These are phyloP conservation scores for Bombus confusus DNA, from an alignment of 1,140 invertebrate species.

Conservation along the genomic window DNA sequence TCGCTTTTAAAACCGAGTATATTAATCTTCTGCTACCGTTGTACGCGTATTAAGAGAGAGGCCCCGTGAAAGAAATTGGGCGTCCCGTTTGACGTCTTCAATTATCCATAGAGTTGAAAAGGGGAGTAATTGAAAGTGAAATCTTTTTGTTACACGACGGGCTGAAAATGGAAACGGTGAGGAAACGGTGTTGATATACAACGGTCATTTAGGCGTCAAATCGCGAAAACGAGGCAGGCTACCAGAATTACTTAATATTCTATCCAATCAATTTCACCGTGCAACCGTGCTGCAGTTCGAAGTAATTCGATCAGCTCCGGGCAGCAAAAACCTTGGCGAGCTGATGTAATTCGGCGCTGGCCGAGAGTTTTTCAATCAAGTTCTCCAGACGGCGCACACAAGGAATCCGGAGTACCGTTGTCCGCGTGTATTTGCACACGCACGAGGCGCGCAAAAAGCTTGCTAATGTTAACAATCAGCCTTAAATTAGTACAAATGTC, in stretches of 20 bases:
- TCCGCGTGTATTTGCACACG: not conserved
- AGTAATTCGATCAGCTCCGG: not conserved
- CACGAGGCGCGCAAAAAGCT: not conserved
- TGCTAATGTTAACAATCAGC: slow-evolving; percentile 1
- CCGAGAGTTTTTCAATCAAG: not conserved
- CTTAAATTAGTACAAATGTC: slow-evolving; percentile 23
- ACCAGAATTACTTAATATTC: not conserved
- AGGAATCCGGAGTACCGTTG: slow-evolving; percentile 17
- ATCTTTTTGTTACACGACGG: not conserved
- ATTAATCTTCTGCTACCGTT: slow-evolving; percentile 33
- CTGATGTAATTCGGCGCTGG: slow-evolving; percentile 17
- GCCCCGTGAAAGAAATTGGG: not conserved
- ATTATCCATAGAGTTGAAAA: not conserved
- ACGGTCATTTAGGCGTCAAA: not conserved
- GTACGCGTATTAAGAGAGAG: not conserved
- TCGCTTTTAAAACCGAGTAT: slow-evolving; percentile 9
- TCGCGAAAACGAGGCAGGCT: not conserved
- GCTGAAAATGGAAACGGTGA: not conserved
- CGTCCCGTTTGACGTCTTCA: slow-evolving; percentile 5
- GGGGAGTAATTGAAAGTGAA: not conserved
- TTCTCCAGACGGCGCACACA: not conserved
- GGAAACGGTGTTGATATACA: not conserved
- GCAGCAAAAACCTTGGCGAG: not conserved
- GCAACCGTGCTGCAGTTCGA: not conserved
- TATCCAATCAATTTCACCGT: not conserved